These are phyloP conservation scores for Romanogobio albipinnatus DNA, from an alignment of 2,113 vertebrate genomes.

Conservation along the genomic window DNA sequence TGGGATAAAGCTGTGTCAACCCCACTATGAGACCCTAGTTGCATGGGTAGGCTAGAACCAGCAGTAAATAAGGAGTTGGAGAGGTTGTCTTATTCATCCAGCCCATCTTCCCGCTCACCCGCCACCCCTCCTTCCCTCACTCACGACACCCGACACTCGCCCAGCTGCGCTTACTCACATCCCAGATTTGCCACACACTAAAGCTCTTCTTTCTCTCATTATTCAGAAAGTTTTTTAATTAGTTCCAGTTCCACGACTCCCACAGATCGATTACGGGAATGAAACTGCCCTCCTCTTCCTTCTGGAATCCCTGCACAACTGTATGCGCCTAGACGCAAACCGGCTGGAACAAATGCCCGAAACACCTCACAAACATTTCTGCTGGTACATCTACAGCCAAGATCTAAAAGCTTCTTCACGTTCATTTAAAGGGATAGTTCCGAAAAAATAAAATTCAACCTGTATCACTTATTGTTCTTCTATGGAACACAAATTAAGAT, in stretches of 20 bases:
- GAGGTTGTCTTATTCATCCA: conserved; percentile 3
- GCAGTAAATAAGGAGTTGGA: not conserved
- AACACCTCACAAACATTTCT: conserved; percentile 42
- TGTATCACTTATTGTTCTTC: not conserved
- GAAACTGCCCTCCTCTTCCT: conserved; percentile 59
- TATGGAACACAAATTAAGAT: not conserved
- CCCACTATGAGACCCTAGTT: not conserved
- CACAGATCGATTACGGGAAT: conserved; percentile 66
- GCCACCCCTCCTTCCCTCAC: conserved; percentile 14
- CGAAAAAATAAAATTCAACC: not conserved
- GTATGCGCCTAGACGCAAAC: conserved; percentile 8
- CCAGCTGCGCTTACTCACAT: conserved; percentile 70
- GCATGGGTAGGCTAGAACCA: not conserved
- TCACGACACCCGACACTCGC: conserved; percentile 66
- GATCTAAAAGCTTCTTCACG: conserved; percentile 2
- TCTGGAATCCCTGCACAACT: conserved; percentile 49
- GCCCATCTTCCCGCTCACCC: conserved; percentile 29
- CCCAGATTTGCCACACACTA: conserved; percentile 65
- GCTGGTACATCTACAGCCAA: conserved; percentile 11
- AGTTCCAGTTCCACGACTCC: conserved; percentile 74
- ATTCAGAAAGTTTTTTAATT: conserved; percentile 66
- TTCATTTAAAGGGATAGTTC: not conserved
- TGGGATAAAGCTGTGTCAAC: not conserved
- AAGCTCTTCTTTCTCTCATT: conserved; percentile 52
- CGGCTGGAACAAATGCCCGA: conserved; percentile 16